These are phyloP conservation scores for Halichondria panicea DNA, from an alignment of 37 sponge, comb jelly and placozoan genomes.

Conservation along the genomic window DNA sequence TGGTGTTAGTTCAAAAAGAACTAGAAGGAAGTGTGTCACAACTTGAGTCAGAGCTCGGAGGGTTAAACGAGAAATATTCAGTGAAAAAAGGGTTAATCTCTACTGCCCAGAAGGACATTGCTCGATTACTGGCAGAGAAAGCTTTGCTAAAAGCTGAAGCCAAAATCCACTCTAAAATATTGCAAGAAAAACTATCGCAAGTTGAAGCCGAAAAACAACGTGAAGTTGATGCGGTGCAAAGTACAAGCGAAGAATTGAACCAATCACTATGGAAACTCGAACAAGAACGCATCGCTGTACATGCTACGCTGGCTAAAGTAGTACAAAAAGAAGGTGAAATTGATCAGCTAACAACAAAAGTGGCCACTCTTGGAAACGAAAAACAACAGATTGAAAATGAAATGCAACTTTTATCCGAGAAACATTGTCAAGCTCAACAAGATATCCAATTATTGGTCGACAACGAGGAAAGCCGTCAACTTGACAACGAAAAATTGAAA, in stretches of 20 bases:
- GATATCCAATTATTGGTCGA: slow-evolving; percentile 26
- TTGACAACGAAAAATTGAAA: slow-evolving; percentile 41
- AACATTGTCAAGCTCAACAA: not conserved
- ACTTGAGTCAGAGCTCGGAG: slow-evolving; percentile 1
- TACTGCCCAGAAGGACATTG: slow-evolving; percentile 6
- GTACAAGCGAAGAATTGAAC: not conserved
- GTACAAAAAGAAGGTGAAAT: not conserved
- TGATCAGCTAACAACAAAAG: not conserved
- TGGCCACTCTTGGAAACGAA: not conserved
- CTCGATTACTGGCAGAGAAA: slow-evolving; percentile 15
- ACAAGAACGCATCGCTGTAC: not conserved
- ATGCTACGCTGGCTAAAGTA: not conserved
- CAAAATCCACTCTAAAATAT: not conserved
- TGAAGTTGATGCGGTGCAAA: not conserved
- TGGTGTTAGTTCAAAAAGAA: not conserved
- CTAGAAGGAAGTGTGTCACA: slow-evolving; percentile 2
- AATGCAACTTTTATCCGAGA: not conserved
- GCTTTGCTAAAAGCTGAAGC: not conserved
- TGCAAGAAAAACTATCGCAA: not conserved
- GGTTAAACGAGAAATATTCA: not conserved
- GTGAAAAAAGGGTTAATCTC: slow-evolving; percentile 14
- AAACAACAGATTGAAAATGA: slow-evolving; percentile 13
- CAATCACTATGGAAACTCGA: not conserved
- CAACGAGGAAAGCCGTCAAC: slow-evolving; percentile 9
- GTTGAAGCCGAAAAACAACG: not conserved